phyloP scores from a whole-genome alignment of 2,113 vertebrate genomes.

The Gymnobelideus leadbeateri region DNA sequence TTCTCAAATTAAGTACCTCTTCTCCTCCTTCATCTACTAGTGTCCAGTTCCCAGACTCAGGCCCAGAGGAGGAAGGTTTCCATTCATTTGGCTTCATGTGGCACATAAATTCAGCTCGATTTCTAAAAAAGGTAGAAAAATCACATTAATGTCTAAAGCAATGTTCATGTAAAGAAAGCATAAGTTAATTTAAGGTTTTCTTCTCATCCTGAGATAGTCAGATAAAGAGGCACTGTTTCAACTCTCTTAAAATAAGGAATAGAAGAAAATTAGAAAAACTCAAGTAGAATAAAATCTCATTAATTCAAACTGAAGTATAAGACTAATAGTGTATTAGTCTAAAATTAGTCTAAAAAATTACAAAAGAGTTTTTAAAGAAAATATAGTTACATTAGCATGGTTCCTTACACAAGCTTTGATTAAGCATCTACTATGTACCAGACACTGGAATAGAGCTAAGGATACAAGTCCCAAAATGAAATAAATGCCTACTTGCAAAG shows the following conservation, averaged over 20 bases:
- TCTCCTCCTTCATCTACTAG: conserved; percentile 98
- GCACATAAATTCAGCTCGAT: conserved; percentile 93
- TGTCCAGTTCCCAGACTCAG: conserved; percentile 94
- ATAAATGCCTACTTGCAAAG: background rate
- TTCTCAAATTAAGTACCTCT: conserved; percentile 86
- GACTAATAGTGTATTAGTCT: background rate
- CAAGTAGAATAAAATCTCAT: conserved; percentile 37
- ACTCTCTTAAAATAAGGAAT: conserved; percentile 12
- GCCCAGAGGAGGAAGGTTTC: conserved; percentile 87
- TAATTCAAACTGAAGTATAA: background rate
- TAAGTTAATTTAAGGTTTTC: background rate
- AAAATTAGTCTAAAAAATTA: background rate
- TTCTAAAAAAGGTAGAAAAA: conserved; percentile 83
- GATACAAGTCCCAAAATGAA: background rate
- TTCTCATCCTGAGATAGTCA: background rate
- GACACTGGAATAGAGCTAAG: background rate
- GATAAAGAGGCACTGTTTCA: background rate
- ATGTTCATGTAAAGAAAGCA: background rate
- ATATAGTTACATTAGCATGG: background rate
- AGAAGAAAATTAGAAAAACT: conserved; percentile 33
- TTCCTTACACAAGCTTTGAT: background rate
- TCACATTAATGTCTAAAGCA: conserved; percentile 27
- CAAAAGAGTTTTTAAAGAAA: background rate
- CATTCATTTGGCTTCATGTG: conserved; percentile 94
- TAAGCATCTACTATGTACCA: background rate